Base-by-base conservation (phyloP, 2,113 vertebrate species). In the Syngnathus scovelli region DNA sequence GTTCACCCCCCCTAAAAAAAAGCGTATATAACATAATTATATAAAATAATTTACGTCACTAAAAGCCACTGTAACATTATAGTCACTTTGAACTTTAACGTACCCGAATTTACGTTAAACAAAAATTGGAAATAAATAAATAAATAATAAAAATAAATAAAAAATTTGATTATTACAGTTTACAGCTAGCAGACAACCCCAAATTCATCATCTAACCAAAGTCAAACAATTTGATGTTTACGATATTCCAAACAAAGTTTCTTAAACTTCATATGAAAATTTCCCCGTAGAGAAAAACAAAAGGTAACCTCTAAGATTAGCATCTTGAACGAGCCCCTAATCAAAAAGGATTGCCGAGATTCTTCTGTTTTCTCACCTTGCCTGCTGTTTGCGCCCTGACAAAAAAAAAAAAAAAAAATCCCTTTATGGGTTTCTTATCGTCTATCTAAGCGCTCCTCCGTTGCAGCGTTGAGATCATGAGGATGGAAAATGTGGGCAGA, bases 401-500 rank as follows among this genome's bases (percentile, higher is more conserved):
- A 27, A 27, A 27, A 39, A n/a, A 9, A 60, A 61, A 43, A 21
- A 15, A 51, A 49, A 18, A n/a, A 51, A n/a, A 2, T 43, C 39
- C 9, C 60, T 23, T 62, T 15, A 62, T 62, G 9, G 39, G n/a
- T 12, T 44, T 62, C 41, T 44, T 21, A 61, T 61, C 38, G 39
- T 61, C 38, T 43, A 41, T 41, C 10, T 13, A 43, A 61, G 59
- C 38, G 19, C 38, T 41, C 10, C n/a, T n/a, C 59, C 38, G 59
- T 43, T 21, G 7, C 58, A 19, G 58, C 37, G 37, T 60, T 13
- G 11, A 10, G n/a, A 61, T 39, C 59, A 21, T 38, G 38, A n/a
- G 5, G 38, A 61, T 61, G 59, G 39, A 62, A 33, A 62, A 62
- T 44, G 41, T 23, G 61, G 61, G 61, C 39, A 43, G 60, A 41